Percentiles rank a stretch among this genome's conserved stretches.
phyloP scores from a whole-genome alignment of 2,888 invertebrate species.

The Andrena bucephala region DNA sequence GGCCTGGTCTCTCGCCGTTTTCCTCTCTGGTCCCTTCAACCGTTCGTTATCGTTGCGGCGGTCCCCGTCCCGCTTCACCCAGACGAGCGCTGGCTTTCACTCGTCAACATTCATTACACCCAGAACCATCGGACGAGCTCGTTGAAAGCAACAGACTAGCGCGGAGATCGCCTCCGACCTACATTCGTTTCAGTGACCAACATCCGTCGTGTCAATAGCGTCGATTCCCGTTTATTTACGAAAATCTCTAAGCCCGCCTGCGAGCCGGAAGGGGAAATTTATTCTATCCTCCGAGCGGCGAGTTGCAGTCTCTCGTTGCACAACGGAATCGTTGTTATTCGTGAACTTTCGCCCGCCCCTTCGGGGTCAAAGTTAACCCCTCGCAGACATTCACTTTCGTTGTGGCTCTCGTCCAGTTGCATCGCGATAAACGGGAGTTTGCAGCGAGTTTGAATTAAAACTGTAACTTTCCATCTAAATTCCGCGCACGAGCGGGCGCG shows the following conservation, averaged over 20 bases:
- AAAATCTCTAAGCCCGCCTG: background rate
- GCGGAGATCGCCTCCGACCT: too few species aligned
- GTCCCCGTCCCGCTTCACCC: slow-evolving; percentile 1
- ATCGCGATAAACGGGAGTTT: slow-evolving; percentile 52
- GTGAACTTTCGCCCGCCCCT: background rate
- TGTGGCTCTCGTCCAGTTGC: slow-evolving; percentile 29
- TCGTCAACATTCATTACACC: slow-evolving; percentile 30
- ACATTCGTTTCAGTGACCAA: too few species aligned
- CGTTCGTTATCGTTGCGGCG: slow-evolving; percentile 47
- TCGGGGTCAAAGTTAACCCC: slow-evolving; percentile 38
- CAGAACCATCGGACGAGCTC: background rate
- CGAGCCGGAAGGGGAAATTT: background rate
- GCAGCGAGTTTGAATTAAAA: slow-evolving; percentile 61
- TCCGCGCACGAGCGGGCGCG: slow-evolving; percentile 25
- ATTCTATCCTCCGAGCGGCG: background rate
- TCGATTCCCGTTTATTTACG: background rate
- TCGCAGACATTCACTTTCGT: slow-evolving; percentile 47
- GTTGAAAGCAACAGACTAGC: background rate
- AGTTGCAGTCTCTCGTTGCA: background rate
- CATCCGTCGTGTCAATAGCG: background rate
- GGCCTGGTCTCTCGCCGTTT: background rate
- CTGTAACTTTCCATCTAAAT: slow-evolving; percentile 65
- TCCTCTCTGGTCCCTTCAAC: slow-evolving; percentile 20
- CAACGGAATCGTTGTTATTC: slow-evolving; percentile 10
- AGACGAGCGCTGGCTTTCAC: slow-evolving; percentile 14